A percentile compares a stretch with the other conserved stretches of the same genome.
These are phyloP conservation scores for Lissocephala sabroskyi DNA, from an alignment of 2,888 invertebrate species.

Conservation along the genomic window DNA sequence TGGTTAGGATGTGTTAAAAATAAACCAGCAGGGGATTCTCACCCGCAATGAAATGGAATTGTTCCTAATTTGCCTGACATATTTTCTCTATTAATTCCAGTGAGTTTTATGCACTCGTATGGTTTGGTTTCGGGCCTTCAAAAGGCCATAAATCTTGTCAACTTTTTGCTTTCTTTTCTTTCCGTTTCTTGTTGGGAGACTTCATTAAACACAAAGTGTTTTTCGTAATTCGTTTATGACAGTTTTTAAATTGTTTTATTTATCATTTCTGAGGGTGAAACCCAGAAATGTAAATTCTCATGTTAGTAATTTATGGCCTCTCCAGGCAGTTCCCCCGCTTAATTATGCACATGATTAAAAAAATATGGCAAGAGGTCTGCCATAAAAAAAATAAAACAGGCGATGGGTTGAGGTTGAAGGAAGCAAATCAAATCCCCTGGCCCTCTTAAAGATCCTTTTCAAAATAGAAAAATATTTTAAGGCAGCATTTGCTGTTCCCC, in stretches of 20 bases:
- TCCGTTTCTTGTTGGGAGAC: background rate
- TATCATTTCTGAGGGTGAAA: too few relatives aligned
- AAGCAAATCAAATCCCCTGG: too few relatives aligned
- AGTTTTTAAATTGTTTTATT: slow-evolving; percentile 27
- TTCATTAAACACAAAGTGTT: slow-evolving; percentile 27
- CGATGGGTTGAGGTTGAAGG: too few relatives aligned
- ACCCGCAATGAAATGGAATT: slow-evolving; percentile 4
- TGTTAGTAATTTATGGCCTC: too few relatives aligned
- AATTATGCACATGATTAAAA: too few relatives aligned
- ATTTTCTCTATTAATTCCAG: slow-evolving; percentile 1
- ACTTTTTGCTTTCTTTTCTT: background rate
- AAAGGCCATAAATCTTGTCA: slow-evolving; percentile 13
- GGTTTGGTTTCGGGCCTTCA: slow-evolving; percentile 12
- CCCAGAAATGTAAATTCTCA: too few relatives aligned
- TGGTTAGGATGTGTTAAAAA: slow-evolving; percentile 10
- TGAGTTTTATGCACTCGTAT: slow-evolving; percentile 9
- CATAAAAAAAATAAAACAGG: too few relatives aligned
- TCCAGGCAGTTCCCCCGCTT: too few relatives aligned
- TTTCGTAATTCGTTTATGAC: slow-evolving; percentile 35
- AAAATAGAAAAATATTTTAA: too few relatives aligned
- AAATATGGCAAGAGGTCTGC: too few relatives aligned
- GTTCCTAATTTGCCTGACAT: slow-evolving; percentile 11
- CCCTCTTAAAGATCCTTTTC: too few relatives aligned
- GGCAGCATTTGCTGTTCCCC: too few relatives aligned
- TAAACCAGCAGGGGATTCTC: background rate